Evolutionary conservation across 1,140 invertebrate genomes (phyloP), one percentile per base, ranked within the genome.

Genomic region (Lepidurus arcticus): DNA sequence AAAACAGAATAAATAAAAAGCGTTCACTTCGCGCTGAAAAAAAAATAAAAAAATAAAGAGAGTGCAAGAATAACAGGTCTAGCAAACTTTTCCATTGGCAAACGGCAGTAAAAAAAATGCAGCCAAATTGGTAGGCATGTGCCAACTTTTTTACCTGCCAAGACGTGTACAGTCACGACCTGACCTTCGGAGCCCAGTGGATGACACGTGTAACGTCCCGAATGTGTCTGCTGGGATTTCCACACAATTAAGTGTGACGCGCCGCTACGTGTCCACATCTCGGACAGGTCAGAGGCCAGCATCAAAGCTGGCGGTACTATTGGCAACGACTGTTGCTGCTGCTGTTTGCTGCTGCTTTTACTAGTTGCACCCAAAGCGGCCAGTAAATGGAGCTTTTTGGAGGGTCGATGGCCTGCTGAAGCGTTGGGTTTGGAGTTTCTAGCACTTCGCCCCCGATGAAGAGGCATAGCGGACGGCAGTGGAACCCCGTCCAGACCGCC

Each of bases 151-250:
- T 42, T 78, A 78, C 78, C 78, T 44, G 78, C 73, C 42, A 78
- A 47, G 11, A 78, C 73, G 44, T 78, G 78, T 1, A 78, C 78
- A 16, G 73, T 75, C 4, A 73, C 73, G 42, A 42, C 42, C n/a
- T 73, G 44, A 21, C 78, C 78, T 7, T 42, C 45, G 21, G 73
- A 73, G 34, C 78, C 78, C n/a, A 78, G 43, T 1, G 73, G 44
- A 21, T 44, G 45, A 45, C 78, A 78, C 7, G 73, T 44, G 44
- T 78, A 78, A 42, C 78, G 78, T 42, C 78, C 78, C 42, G 78
- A 78, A 75, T 78, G 78, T 10, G 45, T 47, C 73, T 75, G 43
- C 45, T 78, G 78, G 42, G 78, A 73, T 34, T 78, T 78, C 42
- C 44, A 44, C 7, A 78, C 78, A 24, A 78, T 34, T 45, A 78